A percentile compares a stretch with the other conserved stretches of the same genome.
These are phyloP conservation scores for Aegotheles bennettii DNA, from an alignment of 2,113 vertebrate genomes.

Conservation along the genomic window DNA sequence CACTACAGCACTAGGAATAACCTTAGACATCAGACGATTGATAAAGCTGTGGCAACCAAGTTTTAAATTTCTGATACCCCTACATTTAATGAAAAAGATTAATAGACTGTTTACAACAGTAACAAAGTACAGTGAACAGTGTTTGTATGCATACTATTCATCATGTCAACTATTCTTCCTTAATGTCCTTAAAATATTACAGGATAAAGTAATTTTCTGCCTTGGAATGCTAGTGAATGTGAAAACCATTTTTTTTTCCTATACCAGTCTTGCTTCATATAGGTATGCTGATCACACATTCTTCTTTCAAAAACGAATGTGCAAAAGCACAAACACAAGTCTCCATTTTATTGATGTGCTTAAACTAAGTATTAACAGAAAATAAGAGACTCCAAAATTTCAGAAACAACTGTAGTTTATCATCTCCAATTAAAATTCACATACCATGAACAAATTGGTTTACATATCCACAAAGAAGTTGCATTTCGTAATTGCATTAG, in stretches of 20 bases:
- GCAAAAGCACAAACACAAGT: neutral
- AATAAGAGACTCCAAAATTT: neutral
- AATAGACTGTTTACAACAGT: neutral
- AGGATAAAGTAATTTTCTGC: neutral
- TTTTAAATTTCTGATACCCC: neutral
- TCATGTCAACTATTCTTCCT: neutral
- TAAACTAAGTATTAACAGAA: conserved; percentile 15
- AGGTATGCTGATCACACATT: neutral
- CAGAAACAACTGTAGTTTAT: neutral
- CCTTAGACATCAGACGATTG: neutral
- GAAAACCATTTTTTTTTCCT: neutral
- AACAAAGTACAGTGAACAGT: neutral
- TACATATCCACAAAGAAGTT: neutral
- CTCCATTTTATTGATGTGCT: neutral
- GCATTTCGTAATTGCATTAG: neutral
- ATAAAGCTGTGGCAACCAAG: neutral
- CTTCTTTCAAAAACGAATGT: neutral
- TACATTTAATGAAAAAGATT: neutral
- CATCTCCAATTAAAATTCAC: neutral
- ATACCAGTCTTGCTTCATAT: neutral
- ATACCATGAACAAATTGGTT: neutral
- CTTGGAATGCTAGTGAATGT: neutral
- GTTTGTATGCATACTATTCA: neutral
- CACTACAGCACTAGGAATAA: neutral
- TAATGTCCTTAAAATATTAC: neutral